A percentile compares a stretch with the other conserved stretches of the same genome.
Conservation (phyloP, 2,797 vertebrate genomes). For the Pangasius sanitwongsei region DNA sequence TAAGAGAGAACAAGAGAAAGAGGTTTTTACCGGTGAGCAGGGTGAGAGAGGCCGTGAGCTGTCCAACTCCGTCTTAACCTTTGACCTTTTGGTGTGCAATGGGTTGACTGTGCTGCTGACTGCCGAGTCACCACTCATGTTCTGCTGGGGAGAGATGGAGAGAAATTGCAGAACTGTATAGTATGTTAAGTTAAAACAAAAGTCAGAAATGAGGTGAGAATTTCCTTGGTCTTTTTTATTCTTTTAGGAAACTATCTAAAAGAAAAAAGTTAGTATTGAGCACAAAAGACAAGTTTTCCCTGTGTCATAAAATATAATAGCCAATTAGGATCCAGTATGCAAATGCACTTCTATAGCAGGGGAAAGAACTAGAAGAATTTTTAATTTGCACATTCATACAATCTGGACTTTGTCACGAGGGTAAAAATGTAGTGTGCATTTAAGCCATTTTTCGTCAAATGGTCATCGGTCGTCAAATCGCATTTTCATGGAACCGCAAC, state of each 20-base stretch:
- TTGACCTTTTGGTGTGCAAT: slow-evolving; percentile 86
- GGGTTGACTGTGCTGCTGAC: slow-evolving; percentile 91
- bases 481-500: not conserved
- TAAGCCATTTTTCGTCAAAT: not conserved
- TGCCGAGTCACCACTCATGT: slow-evolving; percentile 75
- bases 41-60: slow-evolving; percentile 69
- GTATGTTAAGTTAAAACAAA: not conserved
- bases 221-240: not conserved
- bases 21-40: slow-evolving; percentile 67
- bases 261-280: slow-evolving; percentile 42
- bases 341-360: not conserved
- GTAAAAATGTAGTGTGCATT: not conserved
- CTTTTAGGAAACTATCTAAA: not conserved
- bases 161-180: not conserved
- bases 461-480: not conserved
- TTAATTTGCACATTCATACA: not conserved
- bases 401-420: not conserved
- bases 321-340: slow-evolving; percentile 3
- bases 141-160: slow-evolving; percentile 56
- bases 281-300: not conserved
- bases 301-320: not conserved
- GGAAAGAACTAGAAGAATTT: not conserved
- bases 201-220: not conserved
- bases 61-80: slow-evolving; percentile 88
- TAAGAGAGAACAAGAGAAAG: not conserved